Evolutionary conservation across 2,797 vertebrate genomes (phyloP), one percentile per base, ranked within the genome.

Genomic region (Enteromius anoplus): DNA sequence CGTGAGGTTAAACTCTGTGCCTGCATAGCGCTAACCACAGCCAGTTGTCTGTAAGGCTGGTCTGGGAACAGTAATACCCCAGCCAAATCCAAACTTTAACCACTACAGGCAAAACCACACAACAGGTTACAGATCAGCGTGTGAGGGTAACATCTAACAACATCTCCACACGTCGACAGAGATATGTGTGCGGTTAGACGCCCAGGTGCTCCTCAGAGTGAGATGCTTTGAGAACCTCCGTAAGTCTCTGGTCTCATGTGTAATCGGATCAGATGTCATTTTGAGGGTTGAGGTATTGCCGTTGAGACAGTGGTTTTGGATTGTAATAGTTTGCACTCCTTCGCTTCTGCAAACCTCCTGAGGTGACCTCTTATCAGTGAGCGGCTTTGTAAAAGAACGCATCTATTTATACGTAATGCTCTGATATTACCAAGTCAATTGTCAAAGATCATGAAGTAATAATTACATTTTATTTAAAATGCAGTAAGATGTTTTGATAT

Each of bases 151-250:
- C 58, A 79, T 58, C 60, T 55, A 42, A 45, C 86, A 76, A 55
- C 84, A 66, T 51, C 80, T 75, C 64, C 76, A 68, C 19, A 80
- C 40, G 58, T 78, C 80, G 77, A 32, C 78, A 76, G 75, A 85
- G 85, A 42, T 72, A 69, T 5, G 73, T 71, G 66, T 88, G 88
- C 37, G 88, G 88, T 89, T 85, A 81, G 85, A 83, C 83, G 60
- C 65, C 84, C 88, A 89, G 88, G 88, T 89, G 88, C 86, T 86
- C 78, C 78, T 73, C 78, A 32, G 42, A 21, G n/a, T 26, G 75
- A 83, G 47, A 76, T 64, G 87, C 72, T 92, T 92, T 95, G 94
- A 95, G 94, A 95, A 94, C 90, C 90, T 89, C 89, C 81, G 86
- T 83, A 70, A 26, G 1, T 71, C 80, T 90, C 84, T 91, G 91